A percentile compares a stretch with the other conserved stretches of the same genome.
phyloP scores from a whole-genome alignment of 1,140 invertebrate species.

The Fopius arisanus region DNA sequence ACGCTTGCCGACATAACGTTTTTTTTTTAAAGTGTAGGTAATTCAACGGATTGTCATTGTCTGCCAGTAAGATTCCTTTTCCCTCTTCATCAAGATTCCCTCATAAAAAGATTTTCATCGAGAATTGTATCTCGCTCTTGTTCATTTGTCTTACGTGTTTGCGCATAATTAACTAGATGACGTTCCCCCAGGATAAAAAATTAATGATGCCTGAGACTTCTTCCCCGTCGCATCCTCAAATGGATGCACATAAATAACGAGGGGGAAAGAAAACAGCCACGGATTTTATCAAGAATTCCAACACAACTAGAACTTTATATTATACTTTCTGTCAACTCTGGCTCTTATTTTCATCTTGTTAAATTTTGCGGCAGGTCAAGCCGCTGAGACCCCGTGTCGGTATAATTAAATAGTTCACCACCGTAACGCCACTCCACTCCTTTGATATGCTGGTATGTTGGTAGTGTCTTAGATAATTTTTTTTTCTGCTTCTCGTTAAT shows the following conservation, averaged over 20 bases:
- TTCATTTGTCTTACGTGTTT: neutral
- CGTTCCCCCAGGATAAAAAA: neutral
- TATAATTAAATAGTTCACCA: constrained; percentile 39
- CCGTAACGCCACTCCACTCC: too few relatives aligned
- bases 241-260: neutral
- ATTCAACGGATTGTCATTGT: too few relatives aligned
- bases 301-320: neutral
- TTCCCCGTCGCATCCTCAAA: neutral
- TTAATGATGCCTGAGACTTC: neutral
- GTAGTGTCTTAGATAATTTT: neutral
- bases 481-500: constrained; percentile 1
- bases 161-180: neutral
- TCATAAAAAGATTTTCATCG: neutral
- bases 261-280: neutral
- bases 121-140: neutral
- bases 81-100: neutral
- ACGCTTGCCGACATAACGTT: too few relatives aligned
- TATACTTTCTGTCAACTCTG: neutral
- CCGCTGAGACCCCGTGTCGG: constrained; percentile 29
- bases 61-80: too few relatives aligned
- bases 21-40: too few relatives aligned
- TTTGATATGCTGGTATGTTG: neutral
- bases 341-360: neutral
- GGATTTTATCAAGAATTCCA: neutral
- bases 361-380: constrained; percentile 33